Conservation (phyloP, 2,797 vertebrate species). For the Uromys caudimaculatus region DNA sequence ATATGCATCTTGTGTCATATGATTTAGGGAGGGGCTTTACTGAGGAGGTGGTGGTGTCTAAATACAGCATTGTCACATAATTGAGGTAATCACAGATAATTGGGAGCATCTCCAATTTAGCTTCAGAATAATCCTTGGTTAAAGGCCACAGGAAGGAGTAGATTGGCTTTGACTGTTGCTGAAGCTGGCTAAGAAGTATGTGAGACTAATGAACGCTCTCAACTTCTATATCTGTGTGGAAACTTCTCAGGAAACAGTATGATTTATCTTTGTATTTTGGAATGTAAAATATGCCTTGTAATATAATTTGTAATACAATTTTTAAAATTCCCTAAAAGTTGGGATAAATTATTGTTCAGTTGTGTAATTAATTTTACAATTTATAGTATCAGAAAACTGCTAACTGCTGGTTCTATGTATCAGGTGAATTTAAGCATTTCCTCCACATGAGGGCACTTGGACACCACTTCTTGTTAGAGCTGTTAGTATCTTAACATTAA, state of each 20-base stretch:
- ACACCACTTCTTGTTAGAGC: background rate
- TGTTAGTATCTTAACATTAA: background rate
- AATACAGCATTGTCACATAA: background rate
- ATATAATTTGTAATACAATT: conserved; percentile 8
- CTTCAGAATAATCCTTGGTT: background rate
- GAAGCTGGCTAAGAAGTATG: background rate
- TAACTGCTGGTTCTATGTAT: background rate
- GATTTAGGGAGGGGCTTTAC: background rate
- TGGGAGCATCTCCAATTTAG: background rate
- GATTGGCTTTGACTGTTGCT: background rate
- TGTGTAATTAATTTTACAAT: conserved; percentile 39
- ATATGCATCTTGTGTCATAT: background rate
- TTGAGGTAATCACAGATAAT: conserved; percentile 21
- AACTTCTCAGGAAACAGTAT: conserved; percentile 33
- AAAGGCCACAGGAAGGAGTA: background rate
- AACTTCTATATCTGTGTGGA: background rate
- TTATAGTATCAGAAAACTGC: conserved; percentile 16
- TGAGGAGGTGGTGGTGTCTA: background rate
- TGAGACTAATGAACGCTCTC: background rate
- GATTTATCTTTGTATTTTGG: background rate
- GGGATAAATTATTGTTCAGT: background rate
- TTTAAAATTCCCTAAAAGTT: background rate
- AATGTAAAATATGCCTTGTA: conserved; percentile 28
- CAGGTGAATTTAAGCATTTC: conserved; percentile 29
- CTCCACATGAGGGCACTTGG: conserved; percentile 74